Base-by-base conservation (phyloP, 2,113 vertebrate species). In the Dipodomys merriami region DNA sequence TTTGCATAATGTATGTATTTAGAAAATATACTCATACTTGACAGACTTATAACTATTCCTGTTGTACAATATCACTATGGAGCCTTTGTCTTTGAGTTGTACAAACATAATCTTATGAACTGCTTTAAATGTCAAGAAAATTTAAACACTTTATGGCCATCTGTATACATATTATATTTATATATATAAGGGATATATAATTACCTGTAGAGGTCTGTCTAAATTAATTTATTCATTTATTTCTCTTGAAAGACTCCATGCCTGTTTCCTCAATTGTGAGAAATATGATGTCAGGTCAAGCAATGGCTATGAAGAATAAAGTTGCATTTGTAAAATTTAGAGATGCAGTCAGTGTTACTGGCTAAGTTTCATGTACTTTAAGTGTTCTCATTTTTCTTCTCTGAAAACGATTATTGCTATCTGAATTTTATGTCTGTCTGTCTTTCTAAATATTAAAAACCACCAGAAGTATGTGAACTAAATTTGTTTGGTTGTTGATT, bases 21-120 rank as follows among this genome's bases (percentile, higher is more conserved):
- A 92, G 76, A 93, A 98, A 97, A 97, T 96, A 96, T 96, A 96
- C 74, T 77, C 68, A 95, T 90, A 92, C 7, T 88, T 91, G 88
- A 89, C 93, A 96, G 80, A 93, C 39, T 95, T 97, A 92, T 96
- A 97, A 95, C 39, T 93, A 86, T 69, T 91, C 53, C 18, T 93
- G 29, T 30, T 94, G 64, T 81, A 95, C 23, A 95, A 29, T 84
- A 89, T 35, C 76, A 35, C 64, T 72, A 94, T 97, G 97, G 96
- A 93, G 33, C 1, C 60, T 91, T 96, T 97, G 95, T 96, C 73
- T 96, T 69, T 94, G 73, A 93, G 80, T 91, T 76, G 78, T 76
- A 73, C 84, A 96, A 96, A 83, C 80, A 88, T 74, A 91, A 91
- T 95, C 88, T 96, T 94, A 93, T 78, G 93, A 93, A 96, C 88